phyloP scores from a whole-genome alignment of 2,888 invertebrate genomes.

The Meiosimyza platycephala region DNA sequence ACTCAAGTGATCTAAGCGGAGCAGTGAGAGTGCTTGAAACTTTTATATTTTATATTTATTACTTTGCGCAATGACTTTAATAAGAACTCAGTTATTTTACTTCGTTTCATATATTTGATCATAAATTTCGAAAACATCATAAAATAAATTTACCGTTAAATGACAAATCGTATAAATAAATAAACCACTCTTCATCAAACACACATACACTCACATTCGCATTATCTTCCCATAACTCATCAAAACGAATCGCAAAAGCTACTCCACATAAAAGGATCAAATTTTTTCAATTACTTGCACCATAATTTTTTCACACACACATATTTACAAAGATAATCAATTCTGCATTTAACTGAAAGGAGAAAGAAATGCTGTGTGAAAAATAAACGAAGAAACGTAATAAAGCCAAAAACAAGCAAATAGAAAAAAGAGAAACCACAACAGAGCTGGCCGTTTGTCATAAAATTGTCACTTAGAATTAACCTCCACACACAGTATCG shows the following conservation, averaged over 20 bases:
- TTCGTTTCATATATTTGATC: not conserved
- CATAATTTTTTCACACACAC: constrained; percentile 12
- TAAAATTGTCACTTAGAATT: constrained; percentile 18
- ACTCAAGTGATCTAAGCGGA: too few species aligned
- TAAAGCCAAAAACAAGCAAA: not conserved
- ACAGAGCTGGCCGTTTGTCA: constrained; percentile 7
- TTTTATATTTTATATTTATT: too few species aligned
- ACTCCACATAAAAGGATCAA: constrained; percentile 21
- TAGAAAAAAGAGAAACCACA: not conserved
- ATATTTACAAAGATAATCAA: not conserved
- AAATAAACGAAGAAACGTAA: not conserved
- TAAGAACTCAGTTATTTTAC: not conserved
- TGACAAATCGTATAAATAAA: constrained; percentile 9
- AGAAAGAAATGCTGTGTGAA: not conserved
- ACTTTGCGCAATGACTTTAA: too few species aligned
- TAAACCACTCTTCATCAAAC: not conserved
- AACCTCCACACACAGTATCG: constrained; percentile 14
- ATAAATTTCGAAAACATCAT: constrained; percentile 8
- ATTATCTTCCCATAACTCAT: not conserved
- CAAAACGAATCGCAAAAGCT: not conserved
- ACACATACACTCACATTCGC: not conserved
- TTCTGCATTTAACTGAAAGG: not conserved
- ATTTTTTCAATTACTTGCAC: constrained; percentile 28
- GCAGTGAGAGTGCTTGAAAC: too few species aligned
- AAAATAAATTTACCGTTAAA: constrained; percentile 25